Conservation (phyloP, 2,888 invertebrate genomes). For the Synanthedon andrenaeformis region DNA sequence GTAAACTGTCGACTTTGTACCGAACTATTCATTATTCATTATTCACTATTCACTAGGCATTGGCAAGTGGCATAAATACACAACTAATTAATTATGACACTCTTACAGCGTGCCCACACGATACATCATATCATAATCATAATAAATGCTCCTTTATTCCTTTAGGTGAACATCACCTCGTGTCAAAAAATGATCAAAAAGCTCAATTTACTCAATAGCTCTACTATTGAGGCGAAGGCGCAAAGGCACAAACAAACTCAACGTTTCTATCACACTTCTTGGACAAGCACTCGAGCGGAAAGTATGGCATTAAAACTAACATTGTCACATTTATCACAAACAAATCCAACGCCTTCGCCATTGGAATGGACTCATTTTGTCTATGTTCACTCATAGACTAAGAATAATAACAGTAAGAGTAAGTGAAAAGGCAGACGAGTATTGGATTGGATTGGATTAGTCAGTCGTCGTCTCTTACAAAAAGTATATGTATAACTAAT, state of each 20-base stretch:
- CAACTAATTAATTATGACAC: slow-evolving; percentile 38
- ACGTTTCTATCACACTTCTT: too few relatives aligned
- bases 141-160: slow-evolving; percentile 14
- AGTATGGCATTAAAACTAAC: too few relatives aligned
- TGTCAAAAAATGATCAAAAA: too few relatives aligned
- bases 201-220: neutral
- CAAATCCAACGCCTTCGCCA: too few relatives aligned
- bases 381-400: slow-evolving; percentile 15
- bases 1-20: neutral
- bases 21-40: neutral
- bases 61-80: slow-evolving; percentile 35
- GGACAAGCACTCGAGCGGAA: too few relatives aligned
- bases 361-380: slow-evolving; percentile 7
- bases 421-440: too few relatives aligned
- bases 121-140: slow-evolving; percentile 8
- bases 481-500: too few relatives aligned
- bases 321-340: too few relatives aligned
- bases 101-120: slow-evolving; percentile 34
- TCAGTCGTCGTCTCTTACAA: slow-evolving; percentile 16
- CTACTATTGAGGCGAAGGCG: too few relatives aligned
- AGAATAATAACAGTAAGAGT: slow-evolving; percentile 3
- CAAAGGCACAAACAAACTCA: too few relatives aligned
- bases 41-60: slow-evolving; percentile 44
- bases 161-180: too few relatives aligned
- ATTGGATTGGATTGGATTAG: too few relatives aligned